These are phyloP conservation scores for Hydrochoerus hydrochaeris DNA, from an alignment of 2,113 vertebrate genomes.

Conservation along the genomic window DNA sequence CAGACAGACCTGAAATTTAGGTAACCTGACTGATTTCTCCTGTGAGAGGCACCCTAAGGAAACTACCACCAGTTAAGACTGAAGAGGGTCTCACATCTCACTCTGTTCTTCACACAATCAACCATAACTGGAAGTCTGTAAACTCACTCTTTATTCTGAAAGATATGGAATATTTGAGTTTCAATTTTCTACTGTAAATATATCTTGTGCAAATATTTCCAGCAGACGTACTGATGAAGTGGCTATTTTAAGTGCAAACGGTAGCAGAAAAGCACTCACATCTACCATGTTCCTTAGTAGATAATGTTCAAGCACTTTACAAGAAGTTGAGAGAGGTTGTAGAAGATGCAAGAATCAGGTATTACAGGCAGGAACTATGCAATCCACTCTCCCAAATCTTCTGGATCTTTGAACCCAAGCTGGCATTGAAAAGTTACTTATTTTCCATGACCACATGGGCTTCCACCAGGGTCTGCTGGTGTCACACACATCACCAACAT, in stretches of 20 bases:
- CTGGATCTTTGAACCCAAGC: background rate
- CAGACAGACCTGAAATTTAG: constrained; percentile 51
- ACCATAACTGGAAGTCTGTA: constrained; percentile 46
- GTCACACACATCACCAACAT: background rate
- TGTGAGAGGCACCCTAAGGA: constrained; percentile 10
- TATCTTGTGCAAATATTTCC: background rate
- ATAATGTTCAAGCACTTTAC: background rate
- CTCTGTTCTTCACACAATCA: constrained; percentile 14
- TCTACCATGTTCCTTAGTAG: background rate
- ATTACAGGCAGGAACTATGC: background rate
- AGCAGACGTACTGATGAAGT: background rate
- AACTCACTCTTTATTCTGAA: constrained; percentile 58
- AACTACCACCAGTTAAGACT: constrained; percentile 46
- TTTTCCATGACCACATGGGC: background rate
- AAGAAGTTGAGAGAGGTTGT: background rate
- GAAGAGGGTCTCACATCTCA: constrained; percentile 52
- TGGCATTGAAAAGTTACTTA: background rate
- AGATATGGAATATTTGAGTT: background rate
- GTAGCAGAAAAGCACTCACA: background rate
- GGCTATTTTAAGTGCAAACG: constrained; percentile 7
- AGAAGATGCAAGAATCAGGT: constrained; percentile 1
- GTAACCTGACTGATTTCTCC: constrained; percentile 30
- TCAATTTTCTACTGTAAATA: background rate
- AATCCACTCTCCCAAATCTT: background rate
- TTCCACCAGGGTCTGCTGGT: background rate